Evolutionary conservation across 1,140 invertebrate species (phyloP), one percentile per base, ranked within the genome.

Genomic region (Drosophila teissieri): DNA sequence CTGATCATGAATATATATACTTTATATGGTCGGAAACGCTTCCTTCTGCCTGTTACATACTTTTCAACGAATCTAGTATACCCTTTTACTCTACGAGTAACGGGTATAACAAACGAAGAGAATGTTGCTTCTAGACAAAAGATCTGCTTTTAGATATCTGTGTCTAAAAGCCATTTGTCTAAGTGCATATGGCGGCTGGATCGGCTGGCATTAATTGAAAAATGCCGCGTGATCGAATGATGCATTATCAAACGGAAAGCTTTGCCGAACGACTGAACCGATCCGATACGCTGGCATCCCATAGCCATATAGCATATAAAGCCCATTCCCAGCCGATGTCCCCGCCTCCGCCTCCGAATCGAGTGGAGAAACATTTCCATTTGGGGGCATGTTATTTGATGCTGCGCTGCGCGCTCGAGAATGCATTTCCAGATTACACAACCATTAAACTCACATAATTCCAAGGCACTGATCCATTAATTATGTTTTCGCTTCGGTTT

Each of bases 401-500:
- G 72, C 69, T 54, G 42, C 40, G 46, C 44, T 36, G 14, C 42
- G 44, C 34, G 42, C 15, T 61, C 24, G 34, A 44, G 42, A 74
- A 74, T 74, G 72, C 58, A 74, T 74, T 74, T 74, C 45, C 62
- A 55, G 77, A 73, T 78, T 82, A 73, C 57, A 55, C 53, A 78
- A 34, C 36, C 70, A 64, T 74, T 74, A 74, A 61, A 73, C 44
- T 73, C 58, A 34, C 52, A 64, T 63, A 73, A 52, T 60, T 74
- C 58, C 54, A 61, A 75, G 75, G 51, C 75, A 75, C 22, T 57
- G 65, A 68, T 79, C 76, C 73, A 84, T 84, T 80, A 85, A 77
- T 85, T 73, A 84, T 85, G 64, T 55, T 65, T 77, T 72, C 56
- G 70, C 61, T 75, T 75, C 40, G 73, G 58, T 65, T 61, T 61